Evolutionary conservation across 2,888 invertebrate species (phyloP), one percentile per base, ranked within the genome.

Genomic region (Corbicula japonica): DNA sequence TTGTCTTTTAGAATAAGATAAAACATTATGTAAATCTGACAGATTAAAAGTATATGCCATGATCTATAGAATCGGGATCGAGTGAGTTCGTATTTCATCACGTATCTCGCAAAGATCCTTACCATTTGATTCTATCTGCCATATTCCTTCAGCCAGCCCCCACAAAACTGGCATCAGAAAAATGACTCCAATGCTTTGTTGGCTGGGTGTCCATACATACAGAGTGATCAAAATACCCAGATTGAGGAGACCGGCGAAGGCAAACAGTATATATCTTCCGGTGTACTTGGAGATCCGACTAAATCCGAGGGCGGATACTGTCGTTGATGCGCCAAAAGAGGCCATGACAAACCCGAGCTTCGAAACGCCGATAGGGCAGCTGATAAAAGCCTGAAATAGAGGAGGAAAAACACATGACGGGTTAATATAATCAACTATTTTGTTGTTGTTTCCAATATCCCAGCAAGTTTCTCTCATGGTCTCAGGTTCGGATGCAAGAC

Each of bases 271-370:
- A 58, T 86, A 83, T 6, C 89, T 83, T 0, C 89, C 88, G 0
- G 86, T 80, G 66, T 83, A 84, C 38, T 88, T 84, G 0, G 88
- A 86, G 28, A 89, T 52, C 0, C 83, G 83, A 62, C 86, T 86
- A 61, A 88, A 77, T 8, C 86, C 26, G 35, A 89, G 79, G 3
- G 88, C 85, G 68, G 86, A 88, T 6, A 85, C 52, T 8, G 88
- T 86, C 0, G 88, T 88, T 4, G 88, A 85, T 1, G 66, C 85
- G 2, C 90, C 90, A 46, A 89, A 88, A 5, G 86, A 52, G 2
- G 89, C 88, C 89, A 89, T 89, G 30, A 90, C 87, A 70, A 87
- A 90, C 1, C 90, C 90, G 44, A 90, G 83, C 79, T 85, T 87
- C 76, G 87, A 85, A 54, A 90, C 86, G 1, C 90, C 90, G 15